Evolutionary conservation across 2,888 invertebrate species (phyloP), one percentile per base, ranked within the genome.

Genomic region (Habroteleia sp.): DNA sequence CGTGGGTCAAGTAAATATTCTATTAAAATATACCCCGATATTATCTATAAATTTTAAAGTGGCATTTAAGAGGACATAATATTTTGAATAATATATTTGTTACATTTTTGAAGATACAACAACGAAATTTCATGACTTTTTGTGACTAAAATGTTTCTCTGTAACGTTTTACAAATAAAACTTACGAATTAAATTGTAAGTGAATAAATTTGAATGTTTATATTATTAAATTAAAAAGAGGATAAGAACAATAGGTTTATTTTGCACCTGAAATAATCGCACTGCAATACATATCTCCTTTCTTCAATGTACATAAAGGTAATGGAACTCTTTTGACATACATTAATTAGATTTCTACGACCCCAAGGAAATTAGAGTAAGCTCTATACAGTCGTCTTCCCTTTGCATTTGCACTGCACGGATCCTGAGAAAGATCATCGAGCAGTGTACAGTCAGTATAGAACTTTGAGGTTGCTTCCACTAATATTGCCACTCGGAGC

Each of bases 381-480:
- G 75, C 66, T 60, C 73, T 71, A 60, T 39, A 48, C 35, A 52
- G 60, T 35, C 66, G 71, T 65, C 65, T 68, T 74, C 63, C 58
- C 74, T 76, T 79, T 79, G 71, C 63, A 74, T 52, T 74, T 44
- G 63, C 33, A 63, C 37, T 37, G 68, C 46, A 69, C 52, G 54
- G 69, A 65, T 62, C 68, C 76, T 63, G 71, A 56, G 75, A 77
- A 79, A 77, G 75, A 72, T 76, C 77, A 75, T 62, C 58, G 58
- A 72, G 77, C 73, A 75, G 73, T 65, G 60, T 42, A 37, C 29
- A 54, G 76, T 41, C 56, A 20, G 72, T 65, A 42, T 13, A 60
- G 82, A 82, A 80, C 83, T 83, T 85, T 86, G 83, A 85, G 82
- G 84, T 82, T 82, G 79, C 82, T 81, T 79, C 81, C 62, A 81